Evolutionary conservation across 2,113 vertebrate species (phyloP).

Genomic region (Equus quagga): DNA sequence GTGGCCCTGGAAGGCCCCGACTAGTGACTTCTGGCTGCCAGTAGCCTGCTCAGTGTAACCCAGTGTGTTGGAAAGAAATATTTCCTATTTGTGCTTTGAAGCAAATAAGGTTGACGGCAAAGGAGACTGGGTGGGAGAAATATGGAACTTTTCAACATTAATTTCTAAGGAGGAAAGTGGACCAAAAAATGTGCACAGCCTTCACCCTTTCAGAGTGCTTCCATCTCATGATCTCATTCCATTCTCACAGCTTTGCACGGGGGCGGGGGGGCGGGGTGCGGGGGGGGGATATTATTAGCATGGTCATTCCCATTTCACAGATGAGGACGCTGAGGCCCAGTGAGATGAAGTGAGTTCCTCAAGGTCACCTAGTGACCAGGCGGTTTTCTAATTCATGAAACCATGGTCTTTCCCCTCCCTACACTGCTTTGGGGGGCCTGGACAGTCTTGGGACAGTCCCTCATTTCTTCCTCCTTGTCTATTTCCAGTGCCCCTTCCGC

Average conservation of each 20-base stretch:
- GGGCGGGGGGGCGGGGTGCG: no score
- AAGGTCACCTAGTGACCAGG: neutral
- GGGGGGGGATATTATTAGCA: neutral
- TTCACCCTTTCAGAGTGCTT: neutral
- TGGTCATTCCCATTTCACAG: neutral
- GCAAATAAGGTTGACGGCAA: neutral
- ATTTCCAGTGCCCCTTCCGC: no score
- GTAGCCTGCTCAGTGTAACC: neutral
- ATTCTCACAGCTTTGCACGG: neutral
- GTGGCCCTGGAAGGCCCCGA: neutral
- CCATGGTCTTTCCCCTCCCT: neutral
- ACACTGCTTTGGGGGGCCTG: neutral
- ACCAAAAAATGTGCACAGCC: neutral
- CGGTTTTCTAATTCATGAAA: neutral
- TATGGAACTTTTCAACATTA: neutral
- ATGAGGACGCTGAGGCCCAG: neutral
- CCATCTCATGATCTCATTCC: neutral
- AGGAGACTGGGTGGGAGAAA: neutral
- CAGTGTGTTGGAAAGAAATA: neutral
- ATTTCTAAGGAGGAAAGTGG: neutral
- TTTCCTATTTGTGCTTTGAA: neutral
- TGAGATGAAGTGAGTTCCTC: neutral
- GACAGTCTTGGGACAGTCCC: neutral
- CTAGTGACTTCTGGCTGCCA: neutral
- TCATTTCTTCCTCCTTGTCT: neutral